Percentiles rank a stretch among this genome's conserved stretches.
phyloP scores from a whole-genome alignment of 2,797 vertebrate genomes.

The Acrossocheilus wenchowensis region DNA sequence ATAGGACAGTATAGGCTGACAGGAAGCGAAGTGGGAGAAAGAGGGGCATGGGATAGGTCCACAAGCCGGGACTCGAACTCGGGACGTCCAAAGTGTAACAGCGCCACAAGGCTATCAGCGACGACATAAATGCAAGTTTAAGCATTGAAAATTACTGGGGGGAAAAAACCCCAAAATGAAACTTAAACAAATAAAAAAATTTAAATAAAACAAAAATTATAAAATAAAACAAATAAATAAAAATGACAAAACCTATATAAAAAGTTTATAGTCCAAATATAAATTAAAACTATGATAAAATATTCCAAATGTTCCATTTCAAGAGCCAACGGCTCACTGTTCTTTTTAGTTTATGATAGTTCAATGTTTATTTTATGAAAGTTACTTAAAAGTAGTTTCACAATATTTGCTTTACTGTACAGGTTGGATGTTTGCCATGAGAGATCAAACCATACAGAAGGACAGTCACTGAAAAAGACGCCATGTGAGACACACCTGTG shows the following conservation, averaged over 20 bases:
- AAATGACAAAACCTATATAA: neutral
- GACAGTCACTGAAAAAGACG: constrained; percentile 3
- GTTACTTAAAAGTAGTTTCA: neutral
- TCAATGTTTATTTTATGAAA: neutral
- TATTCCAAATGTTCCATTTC: neutral
- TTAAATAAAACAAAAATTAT: neutral
- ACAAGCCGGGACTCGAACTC: too few species aligned
- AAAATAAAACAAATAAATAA: neutral
- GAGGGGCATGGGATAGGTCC: too few species aligned
- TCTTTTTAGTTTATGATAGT: neutral
- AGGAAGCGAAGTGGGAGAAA: too few species aligned
- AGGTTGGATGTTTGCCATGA: neutral
- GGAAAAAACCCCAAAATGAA: too few species aligned
- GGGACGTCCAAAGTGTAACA: too few species aligned
- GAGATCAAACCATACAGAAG: constrained; percentile 16
- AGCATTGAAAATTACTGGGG: neutral
- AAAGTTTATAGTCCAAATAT: neutral
- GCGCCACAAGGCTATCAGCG: too few species aligned
- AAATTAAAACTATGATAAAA: neutral
- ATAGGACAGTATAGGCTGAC: too few species aligned
- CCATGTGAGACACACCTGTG: constrained; percentile 19
- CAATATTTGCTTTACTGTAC: constrained; percentile 15
- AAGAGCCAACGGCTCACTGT: neutral
- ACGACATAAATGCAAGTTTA: neutral
- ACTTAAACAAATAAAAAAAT: too few species aligned